These are phyloP conservation scores for Neolamprologus devosi DNA, from an alignment of 2,113 vertebrate species.

Conservation along the genomic window DNA sequence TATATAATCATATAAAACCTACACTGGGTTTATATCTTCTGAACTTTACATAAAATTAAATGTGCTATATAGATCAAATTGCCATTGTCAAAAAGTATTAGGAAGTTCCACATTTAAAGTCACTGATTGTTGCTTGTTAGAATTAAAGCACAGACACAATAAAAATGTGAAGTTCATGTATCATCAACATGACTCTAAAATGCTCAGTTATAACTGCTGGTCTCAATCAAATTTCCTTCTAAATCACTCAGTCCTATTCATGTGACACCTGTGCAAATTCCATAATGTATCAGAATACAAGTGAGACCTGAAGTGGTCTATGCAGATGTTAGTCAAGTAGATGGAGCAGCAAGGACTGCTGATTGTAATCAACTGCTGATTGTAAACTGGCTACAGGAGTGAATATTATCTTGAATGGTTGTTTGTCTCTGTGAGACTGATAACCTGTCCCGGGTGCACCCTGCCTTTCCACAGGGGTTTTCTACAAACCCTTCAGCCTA, in stretches of 20 bases:
- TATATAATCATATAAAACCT: not conserved
- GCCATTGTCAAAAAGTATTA: not conserved
- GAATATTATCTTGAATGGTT: not conserved
- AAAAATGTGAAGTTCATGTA: not conserved
- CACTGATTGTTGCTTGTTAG: not conserved
- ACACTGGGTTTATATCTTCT: not conserved
- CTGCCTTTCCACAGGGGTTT: not conserved
- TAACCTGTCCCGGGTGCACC: fast-evolving
- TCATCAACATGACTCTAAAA: not conserved
- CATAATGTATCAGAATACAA: not conserved
- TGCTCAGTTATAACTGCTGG: fast-evolving
- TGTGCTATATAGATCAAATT: not conserved
- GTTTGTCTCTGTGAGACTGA: not conserved
- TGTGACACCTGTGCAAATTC: not conserved
- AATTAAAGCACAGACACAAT: not conserved
- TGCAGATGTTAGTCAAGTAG: not conserved
- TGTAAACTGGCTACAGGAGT: not conserved
- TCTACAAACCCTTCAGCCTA: not conserved
- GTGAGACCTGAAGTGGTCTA: not conserved
- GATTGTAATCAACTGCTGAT: not conserved
- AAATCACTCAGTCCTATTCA: not conserved
- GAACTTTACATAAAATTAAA: not conserved
- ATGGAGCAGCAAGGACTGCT: not conserved
- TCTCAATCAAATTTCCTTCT: not conserved
- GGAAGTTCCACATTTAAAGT: not conserved